A percentile compares a stretch with the other conserved stretches of the same genome.
Conservation (phyloP, 1,140 invertebrate genomes). For the Thaumatotibia leucotreta region DNA sequence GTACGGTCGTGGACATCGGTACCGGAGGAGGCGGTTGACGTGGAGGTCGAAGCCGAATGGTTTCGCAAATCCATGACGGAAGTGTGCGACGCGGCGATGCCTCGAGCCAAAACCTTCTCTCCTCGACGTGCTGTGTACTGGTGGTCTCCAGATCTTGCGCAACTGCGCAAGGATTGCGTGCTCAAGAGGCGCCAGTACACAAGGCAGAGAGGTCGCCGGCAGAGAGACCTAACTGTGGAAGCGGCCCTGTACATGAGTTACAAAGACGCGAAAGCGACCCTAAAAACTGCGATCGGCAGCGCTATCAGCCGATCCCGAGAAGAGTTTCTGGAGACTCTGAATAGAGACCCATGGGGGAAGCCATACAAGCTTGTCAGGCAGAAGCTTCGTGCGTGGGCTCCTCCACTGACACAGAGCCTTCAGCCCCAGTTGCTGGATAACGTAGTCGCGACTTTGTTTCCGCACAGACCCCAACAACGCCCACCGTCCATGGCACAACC, state of each 20-base stretch:
- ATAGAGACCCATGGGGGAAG: slow-evolving; percentile 22
- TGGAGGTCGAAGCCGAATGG: slow-evolving; percentile 17
- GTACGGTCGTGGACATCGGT: neutral
- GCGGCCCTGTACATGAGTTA: slow-evolving; percentile 52
- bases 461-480: neutral
- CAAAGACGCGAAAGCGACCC: neutral
- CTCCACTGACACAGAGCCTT: slow-evolving; percentile 13
- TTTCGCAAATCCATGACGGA: neutral
- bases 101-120: too few species aligned
- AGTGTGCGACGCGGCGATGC: too few species aligned
- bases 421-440: neutral
- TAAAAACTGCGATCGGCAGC: neutral
- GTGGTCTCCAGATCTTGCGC: too few species aligned
- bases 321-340: slow-evolving; percentile 15
- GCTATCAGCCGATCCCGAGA: neutral
- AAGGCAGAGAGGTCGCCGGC: neutral
- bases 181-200: too few species aligned
- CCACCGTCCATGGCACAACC: neutral
- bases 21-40: slow-evolving; percentile 71
- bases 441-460: neutral
- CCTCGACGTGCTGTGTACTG: too few species aligned
- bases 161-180: too few species aligned
- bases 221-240: slow-evolving; percentile 26
- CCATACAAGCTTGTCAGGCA: slow-evolving; percentile 11
- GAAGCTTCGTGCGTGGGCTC: slow-evolving; percentile 10